Base-by-base conservation (phyloP, 2,113 vertebrate genomes). In the Rostratula benghalensis region DNA sequence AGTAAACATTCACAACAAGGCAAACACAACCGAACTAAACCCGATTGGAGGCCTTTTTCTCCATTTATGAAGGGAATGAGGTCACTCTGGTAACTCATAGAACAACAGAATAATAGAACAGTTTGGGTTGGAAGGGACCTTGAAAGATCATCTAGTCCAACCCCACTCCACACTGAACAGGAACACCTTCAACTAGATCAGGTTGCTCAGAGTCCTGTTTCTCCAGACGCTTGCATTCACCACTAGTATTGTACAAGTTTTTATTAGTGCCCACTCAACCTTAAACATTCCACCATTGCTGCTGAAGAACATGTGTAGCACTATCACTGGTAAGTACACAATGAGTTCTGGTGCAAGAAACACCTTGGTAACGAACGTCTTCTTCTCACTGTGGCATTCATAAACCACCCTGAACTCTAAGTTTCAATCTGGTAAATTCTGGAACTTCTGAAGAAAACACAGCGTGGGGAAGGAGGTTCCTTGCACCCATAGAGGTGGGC, bases 141-240 rank as follows among this genome's bases (percentile, higher is more conserved):
- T 39, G 61, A 61, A 46, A 74, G 13, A 13, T 33, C 27, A 37
- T n/a, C 23, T 35, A 27, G 35, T 53, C 41, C 51, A 75, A 27
- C 1, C 0, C 5, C 30, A 39, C 39, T 1, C 21, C 23, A 61
- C 56, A 53, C 3, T 25, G 0, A 87, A 17, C 20, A 74, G 13
- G 31, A 10, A 25, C 8, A 25, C 9, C 22, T 63, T 61, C 39
- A 39, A 3, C 17, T 28, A 53, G 5, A 79, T 46, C 45, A 81
- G 17, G 13, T 56, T 35, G 21, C 37, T 50, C 37, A 68, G 50
- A 76, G 18, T 6, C 30, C n/a, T 2, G 0, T 51, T 20, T 45
- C 53, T 89, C 69, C 83, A 12, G 39, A 64, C 13, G 63, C 22
- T 69, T 74, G 5, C 13, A 50, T 13, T 70, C 22, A 80, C 5